Base-by-base conservation (phyloP, 2,113 vertebrate species). In the Cephalopholis sonnerati region DNA sequence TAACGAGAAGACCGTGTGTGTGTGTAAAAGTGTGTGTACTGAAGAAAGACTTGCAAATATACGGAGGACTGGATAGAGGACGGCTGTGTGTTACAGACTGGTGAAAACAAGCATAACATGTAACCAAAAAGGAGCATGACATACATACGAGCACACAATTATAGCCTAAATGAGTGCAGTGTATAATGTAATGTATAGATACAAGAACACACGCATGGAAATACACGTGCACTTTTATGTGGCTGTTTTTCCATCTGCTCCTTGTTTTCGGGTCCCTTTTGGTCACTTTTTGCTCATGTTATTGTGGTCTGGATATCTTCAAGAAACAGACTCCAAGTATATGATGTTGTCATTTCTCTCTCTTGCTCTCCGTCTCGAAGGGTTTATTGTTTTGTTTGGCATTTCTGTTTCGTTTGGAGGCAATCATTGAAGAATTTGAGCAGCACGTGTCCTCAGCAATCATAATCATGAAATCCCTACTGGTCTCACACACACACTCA, bases 231-330 rank as follows among this genome's bases (percentile, higher is more conserved):
- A 80, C 81, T 77, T 82, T 80, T 53, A 79, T 84, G 85, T 74
- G 83, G 87, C 55, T 83, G 65, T 76, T 91, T 87, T 82, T 84
- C 91, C 94, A 93, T 94, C 93, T 94, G 93, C 90, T 94, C 86
- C 87, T 84, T 92, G 93, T 94, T 93, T 93, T 88, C 78, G 66
- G 82, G 92, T 90, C 83, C 84, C 77, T 81, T 87, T 91, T 77
- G 82, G 89, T 92, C 88, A 78, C 87, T 85, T 92, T 92, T 90
- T 89, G 77, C 84, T 86, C 77, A 73, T 85, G 87, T 92, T 86
- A 58, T 87, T 87, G 91, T 51, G 91, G 84, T 91, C 94, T 95
- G 94, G 92, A 91, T 81, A 91, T 85, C 90, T 92, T 95, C 93
- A 94, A 89, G 89, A 82, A 90, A 81, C 83, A 86, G 78, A 74